phyloP scores from a whole-genome alignment of 2,113 vertebrate species.

The Gracilinanus agilis region DNA sequence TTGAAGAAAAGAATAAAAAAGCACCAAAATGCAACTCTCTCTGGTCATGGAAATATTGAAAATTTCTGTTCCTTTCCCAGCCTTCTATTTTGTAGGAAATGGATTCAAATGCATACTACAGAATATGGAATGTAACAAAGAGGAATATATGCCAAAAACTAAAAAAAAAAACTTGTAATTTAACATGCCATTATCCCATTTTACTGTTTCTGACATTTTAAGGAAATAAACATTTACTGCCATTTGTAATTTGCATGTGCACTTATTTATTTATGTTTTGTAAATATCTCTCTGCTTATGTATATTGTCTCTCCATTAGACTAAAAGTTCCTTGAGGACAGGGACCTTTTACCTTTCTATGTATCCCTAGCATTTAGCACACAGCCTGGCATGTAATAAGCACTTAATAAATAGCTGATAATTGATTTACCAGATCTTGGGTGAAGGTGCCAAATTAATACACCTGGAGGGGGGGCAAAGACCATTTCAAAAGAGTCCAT shows the following conservation, averaged over 20 bases:
- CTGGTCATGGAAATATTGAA: neutral
- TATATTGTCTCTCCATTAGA: neutral
- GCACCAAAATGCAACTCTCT: neutral
- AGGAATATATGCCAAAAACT: neutral
- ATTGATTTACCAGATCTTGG: neutral
- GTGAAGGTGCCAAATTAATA: neutral
- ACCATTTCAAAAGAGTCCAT: neutral
- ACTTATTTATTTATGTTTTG: neutral
- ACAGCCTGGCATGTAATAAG: neutral
- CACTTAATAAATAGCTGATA: neutral
- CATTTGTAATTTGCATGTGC: neutral
- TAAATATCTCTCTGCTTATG: neutral
- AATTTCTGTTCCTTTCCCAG: neutral
- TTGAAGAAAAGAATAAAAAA: neutral
- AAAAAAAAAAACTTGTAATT: slow-evolving; percentile 19
- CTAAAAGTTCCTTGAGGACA: neutral
- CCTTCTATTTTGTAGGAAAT: neutral
- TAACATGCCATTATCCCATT: slow-evolving; percentile 23
- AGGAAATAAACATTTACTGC: neutral
- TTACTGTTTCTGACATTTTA: neutral
- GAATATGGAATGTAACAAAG: too few species aligned
- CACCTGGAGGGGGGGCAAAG: neutral
- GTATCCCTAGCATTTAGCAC: neutral
- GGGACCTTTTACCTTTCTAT: neutral
- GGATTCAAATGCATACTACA: neutral